A percentile compares a stretch with the other conserved stretches of the same genome.
Evolutionary conservation across 2,888 invertebrate species (phyloP).

Genomic region (Torymus aiolomorphi): DNA sequence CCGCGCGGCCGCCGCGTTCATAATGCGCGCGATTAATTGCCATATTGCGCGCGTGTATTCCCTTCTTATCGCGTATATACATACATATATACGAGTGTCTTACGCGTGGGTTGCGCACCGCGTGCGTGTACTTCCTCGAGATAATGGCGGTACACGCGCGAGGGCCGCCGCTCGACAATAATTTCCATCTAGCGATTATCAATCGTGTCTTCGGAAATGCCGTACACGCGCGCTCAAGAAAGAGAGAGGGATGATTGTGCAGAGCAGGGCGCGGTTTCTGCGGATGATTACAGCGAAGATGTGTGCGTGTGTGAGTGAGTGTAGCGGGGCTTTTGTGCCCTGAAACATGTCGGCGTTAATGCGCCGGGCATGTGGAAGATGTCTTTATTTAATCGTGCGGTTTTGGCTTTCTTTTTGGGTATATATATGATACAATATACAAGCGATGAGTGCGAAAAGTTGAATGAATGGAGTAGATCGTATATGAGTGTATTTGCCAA

Average conservation of each 20-base stretch:
- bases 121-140: conserved; percentile 28
- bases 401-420: no score
- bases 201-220: conserved; percentile 49
- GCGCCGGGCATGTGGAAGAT: no score
- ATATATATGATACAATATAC: no score
- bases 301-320: no score
- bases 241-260: not conserved
- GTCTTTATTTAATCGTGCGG: no score
- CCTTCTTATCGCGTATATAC: conserved; percentile 45
- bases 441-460: no score
- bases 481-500: no score
- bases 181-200: conserved; percentile 54
- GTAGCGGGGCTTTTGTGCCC: no score
- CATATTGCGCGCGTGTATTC: conserved; percentile 66
- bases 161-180: conserved; percentile 15
- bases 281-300: no score
- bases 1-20: conserved; percentile 41
- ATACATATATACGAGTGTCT: conserved; percentile 14
- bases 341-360: no score
- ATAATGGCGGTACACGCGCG: conserved; percentile 33
- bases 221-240: conserved; percentile 6
- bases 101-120: conserved; percentile 9
- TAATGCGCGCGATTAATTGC: conserved; percentile 70
- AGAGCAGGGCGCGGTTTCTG: no score
- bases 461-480: no score